Conservation (phyloP, 1,140 invertebrate species). For the Colletes gigas region DNA sequence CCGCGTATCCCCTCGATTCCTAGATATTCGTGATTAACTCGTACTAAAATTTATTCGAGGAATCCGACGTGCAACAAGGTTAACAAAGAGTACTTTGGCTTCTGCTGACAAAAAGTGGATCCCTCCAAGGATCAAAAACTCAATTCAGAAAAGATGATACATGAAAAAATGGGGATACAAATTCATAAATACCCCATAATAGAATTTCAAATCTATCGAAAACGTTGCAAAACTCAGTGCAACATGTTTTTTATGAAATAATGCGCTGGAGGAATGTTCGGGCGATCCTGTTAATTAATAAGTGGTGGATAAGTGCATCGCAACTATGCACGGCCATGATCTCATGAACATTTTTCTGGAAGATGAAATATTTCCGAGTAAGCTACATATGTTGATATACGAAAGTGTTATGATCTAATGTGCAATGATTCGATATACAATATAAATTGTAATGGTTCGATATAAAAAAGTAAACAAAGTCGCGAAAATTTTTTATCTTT, state of each 20-base stretch:
- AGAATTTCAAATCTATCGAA: background rate
- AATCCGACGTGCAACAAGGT: background rate
- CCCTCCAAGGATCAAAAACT: constrained; percentile 25
- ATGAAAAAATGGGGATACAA: background rate
- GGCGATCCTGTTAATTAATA: background rate
- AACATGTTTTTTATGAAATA: background rate
- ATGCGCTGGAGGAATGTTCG: background rate
- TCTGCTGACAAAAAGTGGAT: background rate
- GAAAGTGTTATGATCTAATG: too few species aligned
- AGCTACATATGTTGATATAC: too few species aligned
- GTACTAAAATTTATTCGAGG: background rate
- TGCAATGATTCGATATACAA: too few species aligned
- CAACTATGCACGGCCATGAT: background rate
- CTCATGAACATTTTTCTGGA: background rate
- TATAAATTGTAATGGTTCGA: too few species aligned
- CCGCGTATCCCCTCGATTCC: background rate
- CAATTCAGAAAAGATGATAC: background rate
- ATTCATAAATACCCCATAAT: too few species aligned
- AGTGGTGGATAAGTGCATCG: background rate
- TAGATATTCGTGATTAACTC: background rate
- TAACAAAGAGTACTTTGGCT: background rate
- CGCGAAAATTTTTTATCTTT: too few species aligned
- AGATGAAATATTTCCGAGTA: background rate
- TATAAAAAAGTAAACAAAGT: too few species aligned
- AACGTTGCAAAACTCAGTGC: background rate